Percentiles rank a stretch among this genome's conserved stretches.
These are phyloP conservation scores for Hirtodrosophila duncani DNA, from an alignment of 2,888 invertebrate genomes.

Conservation along the genomic window DNA sequence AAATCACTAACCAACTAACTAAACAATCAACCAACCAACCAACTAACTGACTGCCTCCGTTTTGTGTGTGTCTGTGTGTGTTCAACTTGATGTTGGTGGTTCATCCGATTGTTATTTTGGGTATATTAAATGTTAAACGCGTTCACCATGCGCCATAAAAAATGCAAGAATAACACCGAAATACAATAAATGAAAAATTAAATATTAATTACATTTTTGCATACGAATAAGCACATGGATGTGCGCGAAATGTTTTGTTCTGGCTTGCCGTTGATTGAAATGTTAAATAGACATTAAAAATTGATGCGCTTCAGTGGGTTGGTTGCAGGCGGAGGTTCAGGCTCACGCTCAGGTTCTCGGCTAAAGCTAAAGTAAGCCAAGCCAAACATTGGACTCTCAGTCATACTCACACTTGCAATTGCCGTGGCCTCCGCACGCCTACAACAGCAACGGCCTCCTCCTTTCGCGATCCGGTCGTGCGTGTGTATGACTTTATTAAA, in stretches of 20 bases:
- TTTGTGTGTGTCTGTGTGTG: conserved; percentile 24
- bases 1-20: conserved; percentile 4
- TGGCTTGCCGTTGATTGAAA: conserved; percentile 54
- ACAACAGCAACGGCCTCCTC: conserved; percentile 4
- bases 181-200: conserved; percentile 68
- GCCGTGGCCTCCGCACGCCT: background rate
- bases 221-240: conserved; percentile 17
- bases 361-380: background rate
- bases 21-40: conserved; percentile 12
- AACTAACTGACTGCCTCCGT: conserved; percentile 18
- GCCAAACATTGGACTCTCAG: too few species aligned
- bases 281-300: conserved; percentile 59
- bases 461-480: conserved; percentile 38
- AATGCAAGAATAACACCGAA: conserved; percentile 26
- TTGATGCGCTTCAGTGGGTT: conserved; percentile 34
- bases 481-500: conserved; percentile 69
- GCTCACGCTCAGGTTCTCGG: too few species aligned
- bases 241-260: conserved; percentile 5
- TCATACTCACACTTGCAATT: too few species aligned
- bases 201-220: conserved; percentile 56
- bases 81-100: conserved; percentile 8
- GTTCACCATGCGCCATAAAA: conserved; percentile 40
- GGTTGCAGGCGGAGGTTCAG: too few species aligned
- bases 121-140: conserved; percentile 57
- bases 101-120: conserved; percentile 10